A percentile compares a stretch with the other conserved stretches of the same genome.
These are phyloP conservation scores for Oncorhynchus tshawytscha DNA, from an alignment of 2,113 vertebrate genomes.

Conservation along the genomic window DNA sequence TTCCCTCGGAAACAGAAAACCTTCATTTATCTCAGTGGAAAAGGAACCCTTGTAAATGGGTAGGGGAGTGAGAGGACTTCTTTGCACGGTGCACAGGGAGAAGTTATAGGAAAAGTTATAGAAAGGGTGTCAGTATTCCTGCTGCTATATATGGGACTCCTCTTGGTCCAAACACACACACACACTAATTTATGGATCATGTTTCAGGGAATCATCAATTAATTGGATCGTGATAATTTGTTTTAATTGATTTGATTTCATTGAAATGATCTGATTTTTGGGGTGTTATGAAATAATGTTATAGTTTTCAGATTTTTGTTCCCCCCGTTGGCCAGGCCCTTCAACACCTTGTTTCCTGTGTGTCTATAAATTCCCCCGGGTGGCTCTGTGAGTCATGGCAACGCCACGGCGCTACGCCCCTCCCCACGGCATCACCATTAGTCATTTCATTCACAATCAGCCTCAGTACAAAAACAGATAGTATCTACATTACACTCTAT, in stretches of 20 bases:
- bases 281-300: constrained; percentile 21
- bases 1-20: constrained; percentile 51
- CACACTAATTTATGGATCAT: neutral
- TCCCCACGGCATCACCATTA: constrained; percentile 39
- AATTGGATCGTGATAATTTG: neutral
- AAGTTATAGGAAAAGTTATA: constrained; percentile 63
- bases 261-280: constrained; percentile 11
- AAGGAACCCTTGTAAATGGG: constrained; percentile 10
- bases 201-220: neutral
- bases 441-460: constrained; percentile 2
- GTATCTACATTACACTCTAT: neutral
- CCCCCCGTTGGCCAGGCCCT: constrained; percentile 64
- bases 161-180: neutral
- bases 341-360: constrained; percentile 51
- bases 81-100: constrained; percentile 49
- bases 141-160: neutral
- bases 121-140: constrained; percentile 36
- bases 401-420: constrained; percentile 48
- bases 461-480: neutral
- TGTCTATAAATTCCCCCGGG: constrained; percentile 64
- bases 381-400: constrained; percentile 47
- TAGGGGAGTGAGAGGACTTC: constrained; percentile 29
- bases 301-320: constrained; percentile 36
- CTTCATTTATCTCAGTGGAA: constrained; percentile 4
- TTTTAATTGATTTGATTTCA: constrained; percentile 2